Evolutionary conservation across 2,113 vertebrate genomes (phyloP).

Genomic region (Salvelinus fontinalis): DNA sequence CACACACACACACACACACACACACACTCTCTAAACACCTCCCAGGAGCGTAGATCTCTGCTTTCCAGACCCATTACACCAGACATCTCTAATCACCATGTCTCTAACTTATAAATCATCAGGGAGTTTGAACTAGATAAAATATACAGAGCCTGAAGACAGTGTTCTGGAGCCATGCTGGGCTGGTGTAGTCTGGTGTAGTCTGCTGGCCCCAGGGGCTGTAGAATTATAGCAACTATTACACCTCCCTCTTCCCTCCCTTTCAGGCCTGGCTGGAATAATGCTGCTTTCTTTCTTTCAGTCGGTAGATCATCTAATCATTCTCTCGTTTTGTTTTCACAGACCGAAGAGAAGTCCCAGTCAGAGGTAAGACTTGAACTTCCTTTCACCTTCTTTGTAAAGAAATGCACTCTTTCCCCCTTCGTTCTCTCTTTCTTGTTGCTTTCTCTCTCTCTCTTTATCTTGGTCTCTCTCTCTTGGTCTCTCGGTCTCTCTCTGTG

Average conservation of each 20-base stretch:
- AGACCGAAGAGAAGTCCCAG: constrained; percentile 98
- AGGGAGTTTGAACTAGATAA: not conserved
- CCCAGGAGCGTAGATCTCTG: constrained; percentile 46
- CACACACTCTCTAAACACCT: constrained; percentile 45
- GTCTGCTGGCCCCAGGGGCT: constrained; percentile 9
- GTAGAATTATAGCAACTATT: not conserved
- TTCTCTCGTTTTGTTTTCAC: constrained; percentile 47
- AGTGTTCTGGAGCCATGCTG: not conserved
- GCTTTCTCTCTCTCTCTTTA: not conserved
- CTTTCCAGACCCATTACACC: constrained; percentile 57
- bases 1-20: constrained; percentile 21
- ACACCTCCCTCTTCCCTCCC: not conserved
- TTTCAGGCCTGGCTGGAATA: constrained; percentile 2
- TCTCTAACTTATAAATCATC: constrained; percentile 42
- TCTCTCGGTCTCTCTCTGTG: not conserved
- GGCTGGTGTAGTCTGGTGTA: too few species aligned
- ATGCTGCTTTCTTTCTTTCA: not conserved
- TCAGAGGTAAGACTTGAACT: constrained; percentile 86
- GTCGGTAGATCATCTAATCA: constrained; percentile 32
- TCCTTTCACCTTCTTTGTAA: constrained; percentile 11
- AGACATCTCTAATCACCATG: constrained; percentile 38
- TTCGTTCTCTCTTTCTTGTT: constrained; percentile 37
- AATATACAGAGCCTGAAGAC: constrained; percentile 11
- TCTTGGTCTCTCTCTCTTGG: not conserved
- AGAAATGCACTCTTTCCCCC: not conserved